Base-by-base conservation (phyloP, 2,113 vertebrate species). In the Gnathonemus longibarbis region DNA sequence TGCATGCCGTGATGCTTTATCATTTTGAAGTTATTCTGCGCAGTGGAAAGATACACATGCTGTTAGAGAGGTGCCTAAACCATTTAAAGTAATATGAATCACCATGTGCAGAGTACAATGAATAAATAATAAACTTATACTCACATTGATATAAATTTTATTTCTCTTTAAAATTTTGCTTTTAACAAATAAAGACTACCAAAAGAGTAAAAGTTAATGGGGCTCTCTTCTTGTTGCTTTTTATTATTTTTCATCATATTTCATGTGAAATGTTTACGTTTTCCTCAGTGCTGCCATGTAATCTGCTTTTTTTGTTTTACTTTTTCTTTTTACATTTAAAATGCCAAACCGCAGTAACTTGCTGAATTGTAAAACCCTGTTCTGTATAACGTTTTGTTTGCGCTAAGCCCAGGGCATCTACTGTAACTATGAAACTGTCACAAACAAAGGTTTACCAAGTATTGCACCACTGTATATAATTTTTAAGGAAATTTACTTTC, bases 401-500 rank as follows among this genome's bases (percentile, higher is more conserved):
- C 5, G 2, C 6, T 58, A 19, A 89, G 46, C 66, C 66, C 9
- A 3, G 17, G 56, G 88, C 58, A 66, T 88, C 42, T 88, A n/a
- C n/a, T n/a, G n/a, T n/a, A 21, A 48, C 58, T 74, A 15, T 74
- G 66, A 74, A 62, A 50, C 88, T 49, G 62, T 77, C 66, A 74
- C 24, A 77, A 77, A 50, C 46, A 85, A n/a, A 49, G 83, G 24
- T 88, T 88, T 66, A 88, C n/a, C 46, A 89, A 15, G 24, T 35
- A 77, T 50, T 77, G 27, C n/a, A 74, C 21, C n/a, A 49, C 9
- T 48, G 83, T 49, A 48, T 85, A 27, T 35, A 5, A 24, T 85
- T 85, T 48, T 84, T 48, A 85, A 85, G 83, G 11, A 49, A 85
- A 85, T 85, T 85, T 49, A 24, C 45, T 85, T 85, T 85, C 24